Conservation (phyloP, 2,888 invertebrate species). For the Clistopyga incitator region DNA sequence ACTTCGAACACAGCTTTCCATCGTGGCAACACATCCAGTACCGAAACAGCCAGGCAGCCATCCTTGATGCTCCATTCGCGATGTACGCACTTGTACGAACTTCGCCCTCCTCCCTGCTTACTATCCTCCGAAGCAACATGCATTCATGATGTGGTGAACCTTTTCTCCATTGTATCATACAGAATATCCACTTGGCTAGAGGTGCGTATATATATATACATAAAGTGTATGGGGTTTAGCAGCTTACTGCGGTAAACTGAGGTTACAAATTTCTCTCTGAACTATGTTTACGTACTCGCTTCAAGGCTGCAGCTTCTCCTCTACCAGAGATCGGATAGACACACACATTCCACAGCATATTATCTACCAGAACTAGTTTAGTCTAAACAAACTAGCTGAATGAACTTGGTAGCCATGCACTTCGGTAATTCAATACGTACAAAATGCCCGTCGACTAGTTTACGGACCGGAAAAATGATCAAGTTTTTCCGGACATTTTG, state of each 20-base stretch:
- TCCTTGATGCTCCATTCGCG: background rate
- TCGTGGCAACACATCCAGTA: slow-evolving; percentile 16
- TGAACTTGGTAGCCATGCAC: background rate
- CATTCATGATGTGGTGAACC: slow-evolving; percentile 25
- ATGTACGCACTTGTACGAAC: slow-evolving; percentile 15
- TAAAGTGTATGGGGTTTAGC: slow-evolving; percentile 7
- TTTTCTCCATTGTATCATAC: slow-evolving; percentile 14
- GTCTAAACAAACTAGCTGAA: background rate
- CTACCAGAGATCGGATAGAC: background rate
- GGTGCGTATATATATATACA: slow-evolving; percentile 9
- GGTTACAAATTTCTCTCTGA: slow-evolving; percentile 50
- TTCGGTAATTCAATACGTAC: background rate
- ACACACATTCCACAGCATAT: background rate
- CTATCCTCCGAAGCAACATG: slow-evolving; percentile 25
- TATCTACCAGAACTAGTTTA: background rate
- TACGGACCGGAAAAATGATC: no score
- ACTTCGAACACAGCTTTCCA: slow-evolving; percentile 25
- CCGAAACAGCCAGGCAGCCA: slow-evolving; percentile 6
- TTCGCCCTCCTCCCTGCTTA: slow-evolving; percentile 1
- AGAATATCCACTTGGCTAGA: background rate
- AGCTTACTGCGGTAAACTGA: slow-evolving; percentile 23
- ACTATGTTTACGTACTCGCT: slow-evolving; percentile 44
- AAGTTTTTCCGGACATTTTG: no score
- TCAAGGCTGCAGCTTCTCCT: slow-evolving; percentile 19
- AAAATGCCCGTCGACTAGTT: no score